Conservation (phyloP, 2,888 invertebrate species). For the Synergus japonicus region DNA sequence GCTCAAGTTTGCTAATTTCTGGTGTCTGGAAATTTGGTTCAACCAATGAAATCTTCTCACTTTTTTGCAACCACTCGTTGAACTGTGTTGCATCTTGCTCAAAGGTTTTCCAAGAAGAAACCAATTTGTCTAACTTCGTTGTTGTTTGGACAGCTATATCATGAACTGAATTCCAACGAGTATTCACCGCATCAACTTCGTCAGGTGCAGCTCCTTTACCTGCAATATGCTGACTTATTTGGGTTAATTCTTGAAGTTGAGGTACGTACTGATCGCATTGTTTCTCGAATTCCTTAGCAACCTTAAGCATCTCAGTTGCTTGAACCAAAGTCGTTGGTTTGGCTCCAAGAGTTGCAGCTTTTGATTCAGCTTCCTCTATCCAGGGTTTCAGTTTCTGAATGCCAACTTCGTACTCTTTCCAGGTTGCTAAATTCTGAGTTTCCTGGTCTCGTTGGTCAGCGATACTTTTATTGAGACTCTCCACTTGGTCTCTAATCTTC, state of each 20-base stretch:
- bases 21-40: constrained; percentile 84
- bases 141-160: constrained; percentile 88
- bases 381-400: constrained; percentile 85
- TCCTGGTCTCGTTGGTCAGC: constrained; percentile 88
- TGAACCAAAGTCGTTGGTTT: constrained; percentile 90
- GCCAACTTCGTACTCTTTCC: constrained; percentile 90
- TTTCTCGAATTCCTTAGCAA: constrained; percentile 85
- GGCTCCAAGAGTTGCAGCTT: constrained; percentile 84
- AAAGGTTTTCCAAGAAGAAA: constrained; percentile 89
- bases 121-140: constrained; percentile 87
- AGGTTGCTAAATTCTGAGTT: constrained; percentile 88
- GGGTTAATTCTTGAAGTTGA: constrained; percentile 86
- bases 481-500: constrained; percentile 86
- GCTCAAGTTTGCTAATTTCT: constrained; percentile 87
- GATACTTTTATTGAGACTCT: constrained; percentile 86
- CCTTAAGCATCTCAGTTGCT: constrained; percentile 87
- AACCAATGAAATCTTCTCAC: constrained; percentile 82
- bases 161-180: constrained; percentile 91
- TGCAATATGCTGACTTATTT: constrained; percentile 86
- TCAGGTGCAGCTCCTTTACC: constrained; percentile 88
- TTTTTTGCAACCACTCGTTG: constrained; percentile 86
- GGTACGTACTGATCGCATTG: constrained; percentile 88
- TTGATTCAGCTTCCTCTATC: constrained; percentile 92
- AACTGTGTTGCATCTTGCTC: constrained; percentile 87
- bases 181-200: constrained; percentile 90